Conservation (phyloP, 2,888 invertebrate species). For the Tricholauxania praeusta region DNA sequence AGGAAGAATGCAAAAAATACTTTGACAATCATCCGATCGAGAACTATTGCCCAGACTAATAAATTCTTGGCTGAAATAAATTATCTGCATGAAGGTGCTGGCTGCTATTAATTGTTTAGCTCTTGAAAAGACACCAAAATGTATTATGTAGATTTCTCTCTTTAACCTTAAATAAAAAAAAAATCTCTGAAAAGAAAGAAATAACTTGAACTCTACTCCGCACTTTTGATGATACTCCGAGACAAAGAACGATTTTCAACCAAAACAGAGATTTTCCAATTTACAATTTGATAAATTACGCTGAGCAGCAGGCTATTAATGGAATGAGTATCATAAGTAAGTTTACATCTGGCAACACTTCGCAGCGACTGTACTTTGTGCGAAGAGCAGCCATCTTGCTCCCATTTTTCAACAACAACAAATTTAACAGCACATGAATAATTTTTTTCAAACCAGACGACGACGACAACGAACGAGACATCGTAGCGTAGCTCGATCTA, state of each 20-base stretch:
- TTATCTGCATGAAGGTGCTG: no score
- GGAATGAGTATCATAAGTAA: background rate
- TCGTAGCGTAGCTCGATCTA: constrained; percentile 60
- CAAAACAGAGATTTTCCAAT: constrained; percentile 37
- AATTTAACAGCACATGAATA: constrained; percentile 26
- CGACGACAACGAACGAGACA: constrained; percentile 34
- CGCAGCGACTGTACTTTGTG: constrained; percentile 57
- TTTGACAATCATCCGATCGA: no score
- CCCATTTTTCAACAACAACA: constrained; percentile 48
- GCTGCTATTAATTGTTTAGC: no score
- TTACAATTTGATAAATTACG: constrained; percentile 33
- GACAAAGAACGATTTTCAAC: constrained; percentile 18
- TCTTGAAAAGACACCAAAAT: background rate
- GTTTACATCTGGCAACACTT: constrained; percentile 55
- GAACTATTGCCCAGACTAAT: no score
- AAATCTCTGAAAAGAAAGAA: constrained; percentile 10
- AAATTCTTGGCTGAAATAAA: no score
- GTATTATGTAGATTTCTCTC: constrained; percentile 22
- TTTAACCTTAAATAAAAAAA: constrained; percentile 11
- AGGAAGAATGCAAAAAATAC: no score
- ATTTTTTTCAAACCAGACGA: constrained; percentile 37
- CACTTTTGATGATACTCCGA: constrained; percentile 29
- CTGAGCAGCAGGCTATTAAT: constrained; percentile 1
- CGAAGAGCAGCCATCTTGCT: constrained; percentile 63
- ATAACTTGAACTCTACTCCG: constrained; percentile 21